Evolutionary conservation across 2,113 vertebrate genomes (phyloP).

Genomic region (Peromyscus maniculatus): DNA sequence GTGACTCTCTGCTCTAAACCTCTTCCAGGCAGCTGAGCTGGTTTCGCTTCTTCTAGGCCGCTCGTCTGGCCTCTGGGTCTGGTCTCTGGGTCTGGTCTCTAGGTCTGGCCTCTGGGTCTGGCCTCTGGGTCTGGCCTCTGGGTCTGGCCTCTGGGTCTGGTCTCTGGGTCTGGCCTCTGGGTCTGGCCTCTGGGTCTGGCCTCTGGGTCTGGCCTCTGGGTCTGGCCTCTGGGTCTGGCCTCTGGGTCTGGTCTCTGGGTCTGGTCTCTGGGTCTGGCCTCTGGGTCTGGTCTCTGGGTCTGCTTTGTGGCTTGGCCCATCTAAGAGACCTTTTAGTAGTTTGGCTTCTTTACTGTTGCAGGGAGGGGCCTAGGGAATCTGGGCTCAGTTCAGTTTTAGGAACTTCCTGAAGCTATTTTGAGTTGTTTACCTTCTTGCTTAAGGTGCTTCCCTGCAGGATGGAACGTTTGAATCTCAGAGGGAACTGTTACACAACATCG

Average conservation of each 20-base stretch:
- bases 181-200: background rate
- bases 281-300: background rate
- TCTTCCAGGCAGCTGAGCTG: background rate
- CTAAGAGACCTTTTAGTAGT: background rate
- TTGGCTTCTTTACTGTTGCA: background rate
- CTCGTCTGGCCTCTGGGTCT: background rate
- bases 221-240: background rate
- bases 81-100: background rate
- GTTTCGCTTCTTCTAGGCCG: background rate
- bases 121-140: background rate
- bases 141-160: background rate
- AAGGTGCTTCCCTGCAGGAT: background rate
- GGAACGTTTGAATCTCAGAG: background rate
- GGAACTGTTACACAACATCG: background rate
- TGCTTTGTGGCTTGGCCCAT: background rate
- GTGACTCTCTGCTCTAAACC: background rate
- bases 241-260: background rate
- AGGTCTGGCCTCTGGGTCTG: no score
- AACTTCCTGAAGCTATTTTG: background rate
- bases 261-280: no score
- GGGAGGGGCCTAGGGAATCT: background rate
- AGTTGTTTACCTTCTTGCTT: background rate
- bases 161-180: background rate
- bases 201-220: background rate
- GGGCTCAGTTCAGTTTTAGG: background rate